These are phyloP conservation scores for Phrynocephalus versicolor DNA, from an alignment of 2,113 vertebrate genomes.

Conservation along the genomic window DNA sequence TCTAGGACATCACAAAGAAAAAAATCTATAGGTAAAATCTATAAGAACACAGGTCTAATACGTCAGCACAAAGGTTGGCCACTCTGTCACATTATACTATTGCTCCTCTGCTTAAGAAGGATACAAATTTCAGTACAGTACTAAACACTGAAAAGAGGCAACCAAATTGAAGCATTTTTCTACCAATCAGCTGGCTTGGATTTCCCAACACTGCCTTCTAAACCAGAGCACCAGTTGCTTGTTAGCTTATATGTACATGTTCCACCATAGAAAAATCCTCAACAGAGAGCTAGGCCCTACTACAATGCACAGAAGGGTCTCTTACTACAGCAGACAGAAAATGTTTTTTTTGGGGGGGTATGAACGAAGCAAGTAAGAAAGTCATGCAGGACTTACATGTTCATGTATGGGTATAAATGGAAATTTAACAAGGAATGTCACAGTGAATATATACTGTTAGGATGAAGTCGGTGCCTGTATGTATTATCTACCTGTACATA, in stretches of 20 bases:
- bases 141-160: background rate
- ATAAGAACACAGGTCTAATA: background rate
- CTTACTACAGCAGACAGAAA: background rate
- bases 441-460: background rate
- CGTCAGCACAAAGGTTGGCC: background rate
- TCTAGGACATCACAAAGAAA: background rate
- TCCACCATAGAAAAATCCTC: background rate
- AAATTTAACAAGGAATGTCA: background rate
- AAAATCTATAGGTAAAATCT: background rate
- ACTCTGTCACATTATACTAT: background rate
- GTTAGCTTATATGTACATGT: background rate
- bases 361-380: background rate
- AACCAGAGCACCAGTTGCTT: background rate
- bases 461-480: background rate
- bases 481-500: background rate
- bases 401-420: background rate
- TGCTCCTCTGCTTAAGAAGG: background rate
- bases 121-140: slow-evolving; percentile 5
- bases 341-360: background rate
- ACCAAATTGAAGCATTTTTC: background rate
- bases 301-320: background rate
- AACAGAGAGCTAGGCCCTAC: background rate
- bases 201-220: background rate
- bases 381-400: background rate
- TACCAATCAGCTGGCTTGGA: background rate